Evolutionary conservation across 2,888 invertebrate genomes (phyloP).

Genomic region (Tetragnatha montana): DNA sequence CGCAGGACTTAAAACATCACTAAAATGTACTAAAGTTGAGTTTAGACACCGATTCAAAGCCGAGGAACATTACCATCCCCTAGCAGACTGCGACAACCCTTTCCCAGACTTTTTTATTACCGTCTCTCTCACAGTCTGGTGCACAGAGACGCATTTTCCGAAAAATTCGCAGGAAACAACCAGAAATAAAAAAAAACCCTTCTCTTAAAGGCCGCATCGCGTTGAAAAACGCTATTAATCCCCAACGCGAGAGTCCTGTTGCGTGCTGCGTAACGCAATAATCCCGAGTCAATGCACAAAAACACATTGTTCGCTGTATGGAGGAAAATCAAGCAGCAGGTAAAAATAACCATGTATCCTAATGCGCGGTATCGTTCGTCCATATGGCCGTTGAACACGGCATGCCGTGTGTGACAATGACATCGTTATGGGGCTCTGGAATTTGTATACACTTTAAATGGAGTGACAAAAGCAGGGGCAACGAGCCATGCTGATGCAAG

Average conservation of each 20-base stretch:
- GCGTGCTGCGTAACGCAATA: constrained; percentile 5
- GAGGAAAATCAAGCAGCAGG: not conserved
- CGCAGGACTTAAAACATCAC: too few species aligned
- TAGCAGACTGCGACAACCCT: too few species aligned
- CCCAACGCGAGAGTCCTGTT: not conserved
- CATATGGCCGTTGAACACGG: constrained; percentile 15
- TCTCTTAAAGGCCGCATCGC: constrained; percentile 20
- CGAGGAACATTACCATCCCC: too few species aligned
- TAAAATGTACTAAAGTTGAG: too few species aligned
- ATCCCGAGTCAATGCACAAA: constrained; percentile 22
- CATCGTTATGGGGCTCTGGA: constrained; percentile 15
- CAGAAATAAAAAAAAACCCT: not conserved
- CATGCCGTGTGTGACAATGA: constrained; percentile 26
- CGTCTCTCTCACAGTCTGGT: too few species aligned
- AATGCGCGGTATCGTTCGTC: constrained; percentile 11
- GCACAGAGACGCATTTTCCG: too few species aligned
- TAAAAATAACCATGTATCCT: constrained; percentile 17
- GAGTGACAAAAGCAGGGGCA: constrained; percentile 9
- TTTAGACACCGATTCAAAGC: too few species aligned
- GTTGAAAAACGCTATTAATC: constrained; percentile 33
- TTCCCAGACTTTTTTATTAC: too few species aligned
- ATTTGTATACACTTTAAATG: constrained; percentile 21
- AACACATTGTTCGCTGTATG: constrained; percentile 6
- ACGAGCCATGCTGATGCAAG: not conserved
- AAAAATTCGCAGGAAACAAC: not conserved